Conservation (phyloP, 1,140 invertebrate species). For the Apis laboriosa region DNA sequence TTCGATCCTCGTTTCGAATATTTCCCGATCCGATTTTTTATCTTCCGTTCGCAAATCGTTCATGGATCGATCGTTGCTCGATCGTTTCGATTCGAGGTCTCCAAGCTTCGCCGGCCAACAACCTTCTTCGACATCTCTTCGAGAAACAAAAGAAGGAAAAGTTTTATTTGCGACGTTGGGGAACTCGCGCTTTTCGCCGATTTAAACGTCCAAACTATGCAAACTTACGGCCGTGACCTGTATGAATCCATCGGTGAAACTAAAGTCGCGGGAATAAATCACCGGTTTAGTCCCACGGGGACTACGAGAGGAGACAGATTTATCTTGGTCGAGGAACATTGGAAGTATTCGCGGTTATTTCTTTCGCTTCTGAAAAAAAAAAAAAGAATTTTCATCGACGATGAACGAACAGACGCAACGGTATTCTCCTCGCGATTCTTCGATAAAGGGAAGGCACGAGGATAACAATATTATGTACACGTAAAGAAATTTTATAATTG, state of each 20-base stretch:
- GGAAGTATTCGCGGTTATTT: constrained; percentile 14
- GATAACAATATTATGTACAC: no score
- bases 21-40: constrained; percentile 28
- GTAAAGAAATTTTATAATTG: no score
- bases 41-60: constrained; percentile 13
- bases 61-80: constrained; percentile 10
- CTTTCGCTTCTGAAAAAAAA: constrained; percentile 3
- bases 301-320: constrained; percentile 61
- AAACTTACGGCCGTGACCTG: constrained; percentile 60
- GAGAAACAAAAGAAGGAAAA: background rate
- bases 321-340: constrained; percentile 55
- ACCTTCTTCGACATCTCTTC: no score
- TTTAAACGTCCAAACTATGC: constrained; percentile 61
- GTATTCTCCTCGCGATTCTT: no score
- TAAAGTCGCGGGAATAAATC: constrained; percentile 67
- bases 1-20: background rate
- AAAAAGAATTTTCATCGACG: constrained; percentile 24
- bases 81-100: background rate
- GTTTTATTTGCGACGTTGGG: background rate
- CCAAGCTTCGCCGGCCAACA: background rate
- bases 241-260: constrained; percentile 52
- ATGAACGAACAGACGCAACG: background rate
- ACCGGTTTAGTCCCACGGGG: constrained; percentile 59
- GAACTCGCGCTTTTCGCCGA: constrained; percentile 32
- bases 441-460: no score